A percentile compares a stretch with the other conserved stretches of the same genome.
phyloP scores from a whole-genome alignment of 2,113 vertebrate genomes.

The Paracanthobrama guichenoti region DNA sequence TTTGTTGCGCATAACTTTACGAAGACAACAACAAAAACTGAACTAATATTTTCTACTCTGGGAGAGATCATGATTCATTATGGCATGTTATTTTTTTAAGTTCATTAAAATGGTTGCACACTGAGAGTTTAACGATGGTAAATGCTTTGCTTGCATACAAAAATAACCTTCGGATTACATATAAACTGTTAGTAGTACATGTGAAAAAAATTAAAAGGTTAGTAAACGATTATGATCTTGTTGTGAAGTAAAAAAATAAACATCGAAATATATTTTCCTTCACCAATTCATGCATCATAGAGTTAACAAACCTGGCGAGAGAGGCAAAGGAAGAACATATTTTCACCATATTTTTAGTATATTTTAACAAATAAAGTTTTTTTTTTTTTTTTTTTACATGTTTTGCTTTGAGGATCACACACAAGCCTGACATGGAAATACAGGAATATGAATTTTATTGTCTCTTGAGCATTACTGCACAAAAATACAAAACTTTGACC shows the following conservation, averaged over 20 bases:
- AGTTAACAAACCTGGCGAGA: background rate
- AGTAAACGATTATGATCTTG: background rate
- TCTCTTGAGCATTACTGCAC: slow-evolving; percentile 1
- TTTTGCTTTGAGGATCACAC: background rate
- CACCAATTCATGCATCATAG: background rate
- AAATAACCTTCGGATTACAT: background rate
- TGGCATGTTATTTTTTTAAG: background rate
- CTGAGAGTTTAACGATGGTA: too few relatives aligned
- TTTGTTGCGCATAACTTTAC: background rate
- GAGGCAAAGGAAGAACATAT: background rate
- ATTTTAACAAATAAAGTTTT: too few relatives aligned
- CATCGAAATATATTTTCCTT: background rate
- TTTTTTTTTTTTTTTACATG: too few relatives aligned
- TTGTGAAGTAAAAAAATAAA: background rate
- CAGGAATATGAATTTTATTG: background rate
- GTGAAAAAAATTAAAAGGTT: background rate
- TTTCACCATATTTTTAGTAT: background rate
- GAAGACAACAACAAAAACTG: background rate
- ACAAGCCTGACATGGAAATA: background rate
- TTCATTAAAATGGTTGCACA: too few relatives aligned
- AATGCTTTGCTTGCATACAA: too few relatives aligned
- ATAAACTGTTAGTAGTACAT: background rate
- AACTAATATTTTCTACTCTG: background rate
- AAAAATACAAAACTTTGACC: background rate
- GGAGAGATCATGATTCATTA: background rate